Percentiles rank a stretch among this genome's conserved stretches.
Evolutionary conservation across 1,140 invertebrate species (phyloP).

Genomic region (Mesaphorura yosii): DNA sequence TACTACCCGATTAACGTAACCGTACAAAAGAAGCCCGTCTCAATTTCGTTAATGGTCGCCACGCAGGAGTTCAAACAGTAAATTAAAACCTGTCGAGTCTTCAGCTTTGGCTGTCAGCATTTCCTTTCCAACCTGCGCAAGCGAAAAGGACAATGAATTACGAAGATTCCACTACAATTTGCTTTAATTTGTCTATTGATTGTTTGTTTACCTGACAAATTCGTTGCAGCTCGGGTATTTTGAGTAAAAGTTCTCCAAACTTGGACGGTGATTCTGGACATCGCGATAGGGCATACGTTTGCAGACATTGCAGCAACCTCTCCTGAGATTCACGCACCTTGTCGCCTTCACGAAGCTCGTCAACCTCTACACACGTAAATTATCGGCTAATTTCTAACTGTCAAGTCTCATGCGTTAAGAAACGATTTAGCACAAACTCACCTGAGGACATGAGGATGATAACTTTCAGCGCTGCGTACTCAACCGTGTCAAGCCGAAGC

Average conservation of each 20-base stretch:
- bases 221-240: slow-evolving; percentile 85
- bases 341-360: slow-evolving; percentile 78
- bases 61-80: slow-evolving; percentile 85
- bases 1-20: too few species aligned
- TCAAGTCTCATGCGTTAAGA: too few species aligned
- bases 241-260: slow-evolving; percentile 82
- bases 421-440: slow-evolving; percentile 37
- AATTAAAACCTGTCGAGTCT: slow-evolving; percentile 73
- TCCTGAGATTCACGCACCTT: slow-evolving; percentile 86
- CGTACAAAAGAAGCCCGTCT: not conserved
- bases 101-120: slow-evolving; percentile 72
- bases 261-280: slow-evolving; percentile 86
- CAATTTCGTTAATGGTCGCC: slow-evolving; percentile 65
- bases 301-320: slow-evolving; percentile 79
- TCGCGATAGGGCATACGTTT: slow-evolving; percentile 79
- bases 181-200: not conserved
- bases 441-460: slow-evolving; percentile 84
- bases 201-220: slow-evolving; percentile 64
- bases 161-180: not conserved
- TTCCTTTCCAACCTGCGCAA: slow-evolving; percentile 83
- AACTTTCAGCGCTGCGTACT: slow-evolving; percentile 91
- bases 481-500: slow-evolving; percentile 85
- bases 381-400: not conserved
- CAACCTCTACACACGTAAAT: slow-evolving; percentile 53
- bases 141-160: slow-evolving; percentile 25